Evolutionary conservation across 2,888 invertebrate species (phyloP), one percentile per base, ranked within the genome.

Genomic region (Axea sp.): DNA sequence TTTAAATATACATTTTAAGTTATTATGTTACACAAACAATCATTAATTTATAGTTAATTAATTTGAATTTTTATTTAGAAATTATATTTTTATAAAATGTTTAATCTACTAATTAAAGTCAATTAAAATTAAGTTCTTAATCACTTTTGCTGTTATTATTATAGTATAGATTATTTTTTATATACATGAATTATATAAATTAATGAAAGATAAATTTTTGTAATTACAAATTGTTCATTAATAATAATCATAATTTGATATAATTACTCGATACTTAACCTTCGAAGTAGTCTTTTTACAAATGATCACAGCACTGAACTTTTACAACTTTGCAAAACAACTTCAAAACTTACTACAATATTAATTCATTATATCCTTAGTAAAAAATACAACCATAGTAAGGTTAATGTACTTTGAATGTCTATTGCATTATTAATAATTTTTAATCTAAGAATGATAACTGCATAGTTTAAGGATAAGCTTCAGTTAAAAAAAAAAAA

Each of bases 381-480:
- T 47, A 47, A 47, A 47, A 47, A 47, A n/a, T 47, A 31, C 47
- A 8, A 31, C 30, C 17, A 5, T 17, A 17, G 31, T 47, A 47
- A 47, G 47, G 28, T 47, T 31, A 9, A 47, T 30, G 30, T 31
- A 47, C 47, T 47, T 11, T 17, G 12, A 14, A 17, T 30, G 28
- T 47, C 31, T 47, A 47, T 47, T 47, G 11, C 47, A 30, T 47
- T 47, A 31, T 17, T 47, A 14, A 15, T 31, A 47, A 47, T 47
- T 47, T 47, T 47, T 30, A 28, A 30, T 47, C 31, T 47, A 47
- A 3, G 14, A 14, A 30, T 6, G 3, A 9, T 9, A 2, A 11
- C 30, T 30, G 9, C 11, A 11, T 30, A 30, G 26, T 26, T 26
- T 26, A n/a, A n/a, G n/a, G 24, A 6, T 24, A n/a, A n/a, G n/a